Evolutionary conservation across 1,140 invertebrate genomes (phyloP), one percentile per base, ranked within the genome.

Genomic region (Ooceraea biroi): DNA sequence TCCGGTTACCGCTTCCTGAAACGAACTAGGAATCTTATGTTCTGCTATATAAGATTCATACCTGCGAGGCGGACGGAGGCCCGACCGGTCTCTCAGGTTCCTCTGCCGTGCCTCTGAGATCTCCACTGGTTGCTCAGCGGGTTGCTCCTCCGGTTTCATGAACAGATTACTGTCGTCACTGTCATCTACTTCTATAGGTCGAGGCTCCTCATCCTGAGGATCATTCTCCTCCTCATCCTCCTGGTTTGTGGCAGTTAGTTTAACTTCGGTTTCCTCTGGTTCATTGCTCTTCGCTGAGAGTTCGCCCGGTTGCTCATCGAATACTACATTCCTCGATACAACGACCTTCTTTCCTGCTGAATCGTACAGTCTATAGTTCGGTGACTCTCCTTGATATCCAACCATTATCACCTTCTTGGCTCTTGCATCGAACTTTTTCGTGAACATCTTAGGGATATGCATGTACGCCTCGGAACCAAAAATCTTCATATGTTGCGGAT

Each of bases 351-450:
- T 72, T 0, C 50, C 46, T 0, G 41, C 10, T 0, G 57, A 46
- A 66, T 84, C 57, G 69, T 91, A 80, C 27, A 95, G 60, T 41
- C 92, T 82, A 86, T 94, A 95, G 10, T 92, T 93, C 48, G 92
- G 92, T 10, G 89, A 90, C 7, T 90, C 83, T 17, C 86, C 87
- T 71, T 90, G 88, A 72, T 95, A 95, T 1, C 94, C 94, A 22
- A 95, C 93, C 83, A 95, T 92, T 3, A 93, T 88, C n/a, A 83
- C 88, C 44, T 82, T 73, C 61, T 89, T 90, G 58, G 89, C 85
- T 71, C 92, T 93, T 50, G 87, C 69, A 85, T 92, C 90, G 57
- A 93, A 87, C 52, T 92, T 93, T 27, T 65, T 72, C 48, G 89
- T 71, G 5, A 87, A 84, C 19, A 89, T n/a, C 12, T 91, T 88